Base-by-base conservation (phyloP, 2,113 vertebrate genomes). In the Chinchilla lanigera region DNA sequence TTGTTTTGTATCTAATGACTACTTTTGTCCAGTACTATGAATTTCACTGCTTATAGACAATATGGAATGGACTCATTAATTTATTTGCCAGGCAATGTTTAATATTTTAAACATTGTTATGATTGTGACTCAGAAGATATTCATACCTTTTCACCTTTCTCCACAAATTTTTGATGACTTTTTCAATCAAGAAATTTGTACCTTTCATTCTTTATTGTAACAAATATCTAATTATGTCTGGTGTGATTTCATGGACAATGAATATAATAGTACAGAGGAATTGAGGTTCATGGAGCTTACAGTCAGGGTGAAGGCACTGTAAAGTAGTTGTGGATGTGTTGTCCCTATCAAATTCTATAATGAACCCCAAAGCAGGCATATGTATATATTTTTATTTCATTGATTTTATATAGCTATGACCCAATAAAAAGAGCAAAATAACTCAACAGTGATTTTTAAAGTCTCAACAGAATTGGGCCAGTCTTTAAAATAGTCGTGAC, bases 401-500 rank as follows among this genome's bases (percentile, higher is more conserved):
- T 75, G n/a, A 77, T 69, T 12, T 60, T 88, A 17, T 14, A 22
- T 69, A 50, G 30, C n/a, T 6, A 13, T 44, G 52, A 44, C 50
- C 26, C 28, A 65, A 47, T 92, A 85, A 81, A 78, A 67, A 73
- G 47, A 84, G n/a, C 19, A 71, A 85, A 88, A 41, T 7, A 67
- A 88, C 87, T 89, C 81, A 38, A 47, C 83, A 87, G 41, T 38
- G 9, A 84, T 35, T 90, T 97, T 90, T 96, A 16, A 73, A 67
- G 97, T 61, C n/a, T 56, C 61, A 83, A 80, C 13, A 96, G 30
- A 89, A 80, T 81, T 90, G n/a, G 56, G 17, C 61, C 69, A 81
- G 50, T 93, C 4, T 71, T 93, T 58, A 75, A 50, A 92, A 81
- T 56, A 7, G 14, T 83, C 7, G 83, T 77, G 65, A 67, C 10